phyloP scores from a whole-genome alignment of 2,113 vertebrate species.

The Cyprinodon brontotheroides region DNA sequence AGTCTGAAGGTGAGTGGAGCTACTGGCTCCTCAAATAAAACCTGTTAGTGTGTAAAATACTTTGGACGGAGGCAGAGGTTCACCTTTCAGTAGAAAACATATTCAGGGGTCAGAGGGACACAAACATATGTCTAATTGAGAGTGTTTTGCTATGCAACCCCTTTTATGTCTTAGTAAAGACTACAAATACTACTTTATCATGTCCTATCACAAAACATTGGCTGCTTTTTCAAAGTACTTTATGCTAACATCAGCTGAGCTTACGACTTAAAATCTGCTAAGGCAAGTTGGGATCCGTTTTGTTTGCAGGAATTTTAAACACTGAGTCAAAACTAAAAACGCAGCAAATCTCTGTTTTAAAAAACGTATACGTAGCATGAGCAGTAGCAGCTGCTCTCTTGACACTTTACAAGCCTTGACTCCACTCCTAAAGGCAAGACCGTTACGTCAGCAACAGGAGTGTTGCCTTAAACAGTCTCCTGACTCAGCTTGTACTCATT shows the following conservation, averaged over 20 bases:
- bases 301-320: slow-evolving; percentile 3
- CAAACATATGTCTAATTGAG: not conserved
- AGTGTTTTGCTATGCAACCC: not conserved
- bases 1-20: no score
- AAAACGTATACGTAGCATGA: not conserved
- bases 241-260: slow-evolving; percentile 51
- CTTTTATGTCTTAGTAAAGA: no score
- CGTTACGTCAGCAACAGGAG: slow-evolving; percentile 17
- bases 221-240: not conserved
- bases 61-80: no score
- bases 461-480: slow-evolving; percentile 21
- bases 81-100: not conserved
- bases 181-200: no score
- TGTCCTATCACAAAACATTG: not conserved
- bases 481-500: slow-evolving; percentile 56
- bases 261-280: slow-evolving; percentile 57
- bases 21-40: no score
- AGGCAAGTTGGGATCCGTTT: slow-evolving; percentile 44
- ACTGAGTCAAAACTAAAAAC: not conserved
- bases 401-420: slow-evolving; percentile 5
- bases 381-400: slow-evolving; percentile 6
- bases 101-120: not conserved
- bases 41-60: no score
- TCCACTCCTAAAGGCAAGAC: slow-evolving; percentile 26
- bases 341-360: not conserved